These are phyloP conservation scores for Linnaemya vulpina DNA, from an alignment of 2,888 invertebrate genomes.

Conservation along the genomic window DNA sequence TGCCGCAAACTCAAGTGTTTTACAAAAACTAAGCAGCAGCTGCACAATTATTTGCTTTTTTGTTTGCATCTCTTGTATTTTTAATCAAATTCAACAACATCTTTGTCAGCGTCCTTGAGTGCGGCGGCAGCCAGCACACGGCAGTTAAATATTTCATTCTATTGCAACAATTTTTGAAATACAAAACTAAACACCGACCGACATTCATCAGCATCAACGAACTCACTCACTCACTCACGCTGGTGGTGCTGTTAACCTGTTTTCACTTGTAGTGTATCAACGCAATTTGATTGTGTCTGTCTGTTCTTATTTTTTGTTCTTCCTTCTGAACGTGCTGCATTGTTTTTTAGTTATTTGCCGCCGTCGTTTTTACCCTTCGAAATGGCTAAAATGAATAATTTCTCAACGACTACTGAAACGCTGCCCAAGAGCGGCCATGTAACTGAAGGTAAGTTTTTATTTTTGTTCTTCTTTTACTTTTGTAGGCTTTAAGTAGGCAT, in stretches of 20 bases:
- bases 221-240: too few species aligned
- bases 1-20: constrained; percentile 42
- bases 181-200: constrained; percentile 47
- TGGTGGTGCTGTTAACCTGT: constrained; percentile 56
- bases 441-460: constrained; percentile 84
- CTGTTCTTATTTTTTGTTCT: background rate
- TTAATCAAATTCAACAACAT: background rate
- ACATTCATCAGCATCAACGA: constrained; percentile 43
- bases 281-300: background rate
- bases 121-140: background rate
- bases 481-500: constrained; percentile 11
- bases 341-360: constrained; percentile 14
- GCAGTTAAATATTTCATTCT: constrained; percentile 19
- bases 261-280: constrained; percentile 53
- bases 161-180: constrained; percentile 53
- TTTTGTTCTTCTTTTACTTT: constrained; percentile 13
- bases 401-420: constrained; percentile 83
- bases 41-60: constrained; percentile 38
- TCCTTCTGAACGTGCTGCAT: background rate
- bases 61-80: background rate
- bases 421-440: constrained; percentile 87
- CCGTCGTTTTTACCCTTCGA: background rate
- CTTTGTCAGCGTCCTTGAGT: constrained; percentile 64
- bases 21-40: constrained; percentile 50
- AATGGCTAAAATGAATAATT: constrained; percentile 79